Evolutionary conservation across 2,888 invertebrate species (phyloP).

Genomic region (Parnassius smintheus): DNA sequence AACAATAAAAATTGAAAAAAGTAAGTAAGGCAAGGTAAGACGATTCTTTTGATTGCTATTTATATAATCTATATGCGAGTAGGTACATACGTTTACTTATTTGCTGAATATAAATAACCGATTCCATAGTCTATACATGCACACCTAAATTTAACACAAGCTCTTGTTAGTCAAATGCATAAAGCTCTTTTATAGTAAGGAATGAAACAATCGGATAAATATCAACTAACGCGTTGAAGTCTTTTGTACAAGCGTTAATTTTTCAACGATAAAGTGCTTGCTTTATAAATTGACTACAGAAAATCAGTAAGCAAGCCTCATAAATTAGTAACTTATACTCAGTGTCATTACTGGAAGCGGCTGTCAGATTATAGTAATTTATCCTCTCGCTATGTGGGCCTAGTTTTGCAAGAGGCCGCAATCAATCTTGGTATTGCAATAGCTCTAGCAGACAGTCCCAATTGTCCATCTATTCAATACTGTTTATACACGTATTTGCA

Average conservation of each 20-base stretch:
- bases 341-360: slow-evolving; percentile 16
- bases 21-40: no score
- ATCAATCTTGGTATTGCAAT: slow-evolving; percentile 25
- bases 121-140: no score
- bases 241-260: slow-evolving; percentile 15
- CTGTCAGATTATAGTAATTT: slow-evolving; percentile 25
- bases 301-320: slow-evolving; percentile 9
- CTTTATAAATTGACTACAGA: slow-evolving; percentile 7
- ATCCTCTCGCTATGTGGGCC: slow-evolving; percentile 12
- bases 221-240: slow-evolving; percentile 19
- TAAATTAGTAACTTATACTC: slow-evolving; percentile 12
- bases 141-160: no score
- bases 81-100: no score
- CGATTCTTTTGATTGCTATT: no score
- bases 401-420: slow-evolving; percentile 25
- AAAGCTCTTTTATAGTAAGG: background rate
- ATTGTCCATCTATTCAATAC: slow-evolving; percentile 1
- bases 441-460: slow-evolving; percentile 12
- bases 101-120: no score
- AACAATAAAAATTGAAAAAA: no score
- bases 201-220: background rate
- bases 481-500: background rate
- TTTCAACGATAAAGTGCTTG: background rate
- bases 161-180: no score
- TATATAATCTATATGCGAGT: no score